Evolutionary conservation across 2,113 vertebrate genomes (phyloP), one percentile per base, ranked within the genome.

Genomic region (Gadus chalcogrammus): DNA sequence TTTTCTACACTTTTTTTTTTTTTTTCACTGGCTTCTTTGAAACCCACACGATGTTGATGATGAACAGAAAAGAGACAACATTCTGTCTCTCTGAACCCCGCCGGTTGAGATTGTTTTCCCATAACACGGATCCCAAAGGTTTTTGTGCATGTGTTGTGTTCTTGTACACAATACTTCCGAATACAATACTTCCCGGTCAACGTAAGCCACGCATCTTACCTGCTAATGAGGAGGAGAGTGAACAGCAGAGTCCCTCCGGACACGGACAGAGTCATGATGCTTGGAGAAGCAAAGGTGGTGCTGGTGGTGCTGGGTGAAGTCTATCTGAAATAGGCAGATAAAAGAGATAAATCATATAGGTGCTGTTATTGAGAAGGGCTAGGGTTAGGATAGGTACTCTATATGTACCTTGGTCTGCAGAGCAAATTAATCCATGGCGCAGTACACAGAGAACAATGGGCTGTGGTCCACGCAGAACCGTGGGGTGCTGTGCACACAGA

Each of bases 201-300:
- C 35, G 11, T 22, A 65, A 75, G 66, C 12, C 52, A 31, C 24
- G n/a, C 0, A 27, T 67, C 89, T 91, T 88, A 92, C 91, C 91
- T 91, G 89, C 89, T 87, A 78, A 90, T 80, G 77, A 92, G 80
- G 60, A 92, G 76, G 64, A 91, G 56, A 38, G 76, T 72, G 76
- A 92, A 79, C 66, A 91, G 16, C 5, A 48, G 12, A 9, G 78
- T 78, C 66, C 86, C 80, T 62, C 86, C 85, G 55, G 83, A 90
- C 17, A 68, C 59, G 61, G 67, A 85, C 69, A 70, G 60, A 72
- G 77, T 79, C 90, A 92, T 91, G 71, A 69, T 87, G 83, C 77
- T 71, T n/a, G 38, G 48, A 52, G 61, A 74, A 79, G 68, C 61
- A 71, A 9, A 11, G 42, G 42, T 48, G 42, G 0, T 48, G 42